Evolutionary conservation across 2,797 vertebrate species (phyloP), one percentile per base, ranked within the genome.

Genomic region (Setipinna tenuifilis): DNA sequence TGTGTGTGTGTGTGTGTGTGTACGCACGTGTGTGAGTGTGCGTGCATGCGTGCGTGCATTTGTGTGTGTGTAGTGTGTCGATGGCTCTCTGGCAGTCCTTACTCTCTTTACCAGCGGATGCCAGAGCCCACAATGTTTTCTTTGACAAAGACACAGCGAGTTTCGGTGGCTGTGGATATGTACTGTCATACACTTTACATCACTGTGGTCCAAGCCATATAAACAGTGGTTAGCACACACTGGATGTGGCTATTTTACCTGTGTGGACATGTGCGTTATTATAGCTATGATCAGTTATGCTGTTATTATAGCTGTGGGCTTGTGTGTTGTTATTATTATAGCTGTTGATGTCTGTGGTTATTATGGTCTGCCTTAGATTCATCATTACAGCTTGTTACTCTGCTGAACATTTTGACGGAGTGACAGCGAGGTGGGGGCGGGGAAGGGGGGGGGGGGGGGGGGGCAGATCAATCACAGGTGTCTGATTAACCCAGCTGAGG

Each of bases 391-490:
- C 71, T 78, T 78, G 71, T 44, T 44, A 78, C 71, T 78, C 31
- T 78, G 71, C 7, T 44, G 35, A 31, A 44, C 71, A 78, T 44
- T 41, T 19, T 78, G 71, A 78, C 17, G 71, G 71, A 86, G 83
- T 82, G 58, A 82, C 59, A 82, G 83, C 44, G 81, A 41, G 7
- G 50, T 54, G 50, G 7, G 7, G 7, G 50, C 9, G 50, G 28
- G 59, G 54, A 41, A 78, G 80, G 87, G 78, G n/a, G 50, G 7
- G 7, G 7, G 50, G 3, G 50, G 28, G 59, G 54, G 46, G 78
- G 80, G 87, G 78, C 46, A 88, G 90, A 92, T 93, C 93, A 92
- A 94, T 95, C 91, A 93, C 81, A 92, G 89, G 87, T 91, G 90
- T 93, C 92, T 93, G 93, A 94, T 94, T 92, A 94, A 91, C 82